Percentiles rank a stretch among this genome's conserved stretches.
These are phyloP conservation scores for Oreocharis arfaki DNA, from an alignment of 2,113 vertebrate genomes.

Conservation along the genomic window DNA sequence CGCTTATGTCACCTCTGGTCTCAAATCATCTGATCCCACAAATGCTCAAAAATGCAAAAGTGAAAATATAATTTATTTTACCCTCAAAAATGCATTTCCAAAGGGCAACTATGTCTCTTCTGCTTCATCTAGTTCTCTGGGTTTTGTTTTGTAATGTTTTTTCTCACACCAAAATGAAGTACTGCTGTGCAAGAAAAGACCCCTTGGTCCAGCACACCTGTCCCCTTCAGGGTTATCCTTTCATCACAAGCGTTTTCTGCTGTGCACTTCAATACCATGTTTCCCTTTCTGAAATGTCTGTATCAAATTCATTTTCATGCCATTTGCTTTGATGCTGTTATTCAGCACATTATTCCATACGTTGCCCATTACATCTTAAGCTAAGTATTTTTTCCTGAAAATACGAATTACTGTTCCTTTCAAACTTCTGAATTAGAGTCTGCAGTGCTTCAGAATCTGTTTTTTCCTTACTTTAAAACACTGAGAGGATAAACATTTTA, in stretches of 20 bases:
- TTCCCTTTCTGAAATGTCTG: slow-evolving; percentile 18
- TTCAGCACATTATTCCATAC: slow-evolving; percentile 42
- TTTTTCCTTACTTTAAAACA: neutral
- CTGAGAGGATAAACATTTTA: neutral
- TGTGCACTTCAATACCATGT: neutral
- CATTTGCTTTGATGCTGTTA: slow-evolving; percentile 14
- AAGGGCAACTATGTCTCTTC: neutral
- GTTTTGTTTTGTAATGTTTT: neutral
- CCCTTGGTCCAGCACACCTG: neutral
- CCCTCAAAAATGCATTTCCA: neutral
- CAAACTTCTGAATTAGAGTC: neutral
- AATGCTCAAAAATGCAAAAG: neutral
- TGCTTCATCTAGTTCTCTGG: neutral
- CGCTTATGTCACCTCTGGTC: slow-evolving; percentile 21
- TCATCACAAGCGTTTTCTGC: neutral
- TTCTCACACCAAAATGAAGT: neutral
- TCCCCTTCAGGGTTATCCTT: slow-evolving; percentile 16
- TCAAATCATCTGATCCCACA: neutral
- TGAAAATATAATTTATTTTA: neutral
- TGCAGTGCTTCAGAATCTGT: neutral
- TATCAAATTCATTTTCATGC: neutral
- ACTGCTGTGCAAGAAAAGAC: neutral
- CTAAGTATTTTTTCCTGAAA: neutral
- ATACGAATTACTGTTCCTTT: slow-evolving; percentile 3
- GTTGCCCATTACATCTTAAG: slow-evolving; percentile 29